Conservation (phyloP, 2,797 vertebrate species). For the Babyrousa celebensis region DNA sequence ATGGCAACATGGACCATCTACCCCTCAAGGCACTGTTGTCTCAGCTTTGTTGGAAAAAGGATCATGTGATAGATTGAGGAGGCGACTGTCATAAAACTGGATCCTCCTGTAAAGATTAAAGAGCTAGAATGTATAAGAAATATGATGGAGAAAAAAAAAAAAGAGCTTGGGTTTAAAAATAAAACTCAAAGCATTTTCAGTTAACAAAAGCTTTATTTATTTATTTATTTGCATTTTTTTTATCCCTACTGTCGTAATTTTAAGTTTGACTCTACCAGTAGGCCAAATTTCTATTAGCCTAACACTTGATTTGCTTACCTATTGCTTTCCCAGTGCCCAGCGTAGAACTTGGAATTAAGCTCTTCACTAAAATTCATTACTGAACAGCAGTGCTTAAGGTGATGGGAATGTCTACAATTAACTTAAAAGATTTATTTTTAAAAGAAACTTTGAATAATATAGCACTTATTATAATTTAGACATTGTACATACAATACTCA, state of each 20-base stretch:
- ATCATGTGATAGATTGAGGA: background rate
- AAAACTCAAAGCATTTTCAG: background rate
- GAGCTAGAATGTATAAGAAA: background rate
- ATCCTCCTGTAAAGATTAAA: background rate
- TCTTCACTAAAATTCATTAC: conserved; percentile 32
- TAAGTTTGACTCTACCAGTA: background rate
- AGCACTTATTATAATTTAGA: background rate
- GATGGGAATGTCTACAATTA: background rate
- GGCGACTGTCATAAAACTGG: background rate
- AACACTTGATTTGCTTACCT: background rate
- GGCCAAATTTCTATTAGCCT: background rate
- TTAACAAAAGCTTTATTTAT: background rate
- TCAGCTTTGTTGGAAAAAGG: background rate
- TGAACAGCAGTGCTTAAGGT: background rate
- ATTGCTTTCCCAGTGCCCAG: background rate
- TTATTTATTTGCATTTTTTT: background rate
- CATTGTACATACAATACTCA: background rate
- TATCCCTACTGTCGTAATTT: background rate
- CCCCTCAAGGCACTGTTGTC: background rate
- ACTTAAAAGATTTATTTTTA: background rate
- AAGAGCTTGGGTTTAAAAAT: background rate
- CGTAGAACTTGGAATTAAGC: background rate
- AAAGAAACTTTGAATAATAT: background rate
- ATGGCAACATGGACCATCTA: background rate
- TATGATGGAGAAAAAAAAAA: background rate